Evolutionary conservation across 1,140 invertebrate species (phyloP).

Genomic region (Nephotettix cincticeps): DNA sequence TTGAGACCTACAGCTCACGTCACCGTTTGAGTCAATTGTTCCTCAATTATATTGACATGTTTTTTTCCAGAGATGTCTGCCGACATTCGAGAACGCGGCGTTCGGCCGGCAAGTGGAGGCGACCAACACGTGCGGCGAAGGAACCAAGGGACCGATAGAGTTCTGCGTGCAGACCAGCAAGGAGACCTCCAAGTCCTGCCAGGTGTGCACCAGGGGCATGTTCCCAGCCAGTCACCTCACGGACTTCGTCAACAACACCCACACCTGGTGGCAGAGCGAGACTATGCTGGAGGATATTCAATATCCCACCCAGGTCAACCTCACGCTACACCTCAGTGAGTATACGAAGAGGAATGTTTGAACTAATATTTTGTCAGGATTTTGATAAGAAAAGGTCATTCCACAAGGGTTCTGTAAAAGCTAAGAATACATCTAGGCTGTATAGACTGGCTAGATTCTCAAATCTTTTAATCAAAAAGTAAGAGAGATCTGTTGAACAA

Average conservation of each 20-base stretch:
- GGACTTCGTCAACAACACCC: slow-evolving; percentile 84
- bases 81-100: slow-evolving; percentile 95
- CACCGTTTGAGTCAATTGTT: no score
- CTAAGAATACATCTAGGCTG: no score
- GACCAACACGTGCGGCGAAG: slow-evolving; percentile 90
- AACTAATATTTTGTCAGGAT: no score
- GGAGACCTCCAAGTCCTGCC: slow-evolving; percentile 58
- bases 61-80: slow-evolving; percentile 81
- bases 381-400: no score
- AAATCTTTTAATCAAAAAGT: no score
- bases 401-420: no score
- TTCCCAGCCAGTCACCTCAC: slow-evolving; percentile 84
- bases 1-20: no score
- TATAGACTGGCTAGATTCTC: no score
- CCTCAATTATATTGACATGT: no score
- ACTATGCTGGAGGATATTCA: slow-evolving; percentile 94
- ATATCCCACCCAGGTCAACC: slow-evolving; percentile 86
- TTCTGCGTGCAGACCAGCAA: slow-evolving; percentile 91
- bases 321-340: slow-evolving; percentile 87
- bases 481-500: no score
- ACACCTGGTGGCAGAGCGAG: slow-evolving; percentile 98
- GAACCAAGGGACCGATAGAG: slow-evolving; percentile 63
- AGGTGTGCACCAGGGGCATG: slow-evolving; percentile 59
- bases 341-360: no score
- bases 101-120: slow-evolving; percentile 84